Evolutionary conservation across 2,888 invertebrate genomes (phyloP).

Genomic region (Chironomus tentans): DNA sequence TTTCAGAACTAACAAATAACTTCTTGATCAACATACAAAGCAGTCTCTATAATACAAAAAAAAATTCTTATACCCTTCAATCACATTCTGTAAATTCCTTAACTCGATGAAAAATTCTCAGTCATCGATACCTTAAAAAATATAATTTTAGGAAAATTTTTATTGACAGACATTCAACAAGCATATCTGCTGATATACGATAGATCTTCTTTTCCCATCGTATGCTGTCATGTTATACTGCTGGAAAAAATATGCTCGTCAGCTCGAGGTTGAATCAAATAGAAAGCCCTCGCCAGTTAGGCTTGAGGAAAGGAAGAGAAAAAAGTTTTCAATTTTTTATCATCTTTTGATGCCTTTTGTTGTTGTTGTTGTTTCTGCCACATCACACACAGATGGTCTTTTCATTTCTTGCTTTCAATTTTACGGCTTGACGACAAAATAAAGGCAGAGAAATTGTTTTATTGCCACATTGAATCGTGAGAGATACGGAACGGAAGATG

Average conservation of each 20-base stretch:
- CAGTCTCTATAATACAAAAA: too few relatives aligned
- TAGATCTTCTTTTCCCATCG: too few relatives aligned
- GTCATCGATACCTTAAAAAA: too few relatives aligned
- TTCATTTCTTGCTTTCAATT: not conserved
- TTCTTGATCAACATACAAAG: too few relatives aligned
- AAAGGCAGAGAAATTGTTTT: constrained; percentile 9
- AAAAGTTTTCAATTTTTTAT: not conserved
- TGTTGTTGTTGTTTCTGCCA: not conserved
- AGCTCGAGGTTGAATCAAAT: not conserved
- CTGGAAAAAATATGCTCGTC: not conserved
- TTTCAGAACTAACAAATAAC: not conserved
- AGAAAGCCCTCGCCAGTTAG: not conserved
- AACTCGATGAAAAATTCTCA: too few relatives aligned
- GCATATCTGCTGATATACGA: too few relatives aligned
- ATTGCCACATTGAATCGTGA: not conserved
- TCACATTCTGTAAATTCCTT: too few relatives aligned
- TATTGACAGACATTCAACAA: too few relatives aligned
- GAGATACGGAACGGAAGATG: not conserved
- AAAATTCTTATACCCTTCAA: too few relatives aligned
- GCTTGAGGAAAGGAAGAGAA: not conserved
- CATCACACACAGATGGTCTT: not conserved
- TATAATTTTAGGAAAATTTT: too few relatives aligned
- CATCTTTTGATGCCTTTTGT: not conserved
- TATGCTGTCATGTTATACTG: too few relatives aligned
- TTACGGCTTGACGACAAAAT: not conserved